Conservation (phyloP, 2,888 invertebrate genomes). For the Gymnoscelis rufifasciata region DNA sequence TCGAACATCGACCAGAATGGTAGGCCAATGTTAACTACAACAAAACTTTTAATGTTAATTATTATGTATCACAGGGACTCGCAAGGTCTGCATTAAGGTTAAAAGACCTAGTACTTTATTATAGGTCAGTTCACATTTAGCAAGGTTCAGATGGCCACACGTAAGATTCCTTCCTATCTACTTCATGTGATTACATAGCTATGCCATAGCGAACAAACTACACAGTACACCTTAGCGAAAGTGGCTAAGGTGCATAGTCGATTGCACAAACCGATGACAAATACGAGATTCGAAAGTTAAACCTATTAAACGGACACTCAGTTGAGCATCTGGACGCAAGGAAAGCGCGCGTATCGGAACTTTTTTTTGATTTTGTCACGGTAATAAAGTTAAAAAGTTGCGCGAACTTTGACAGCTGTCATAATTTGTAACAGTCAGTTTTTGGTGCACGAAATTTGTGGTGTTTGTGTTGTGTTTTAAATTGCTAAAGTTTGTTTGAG, state of each 20-base stretch:
- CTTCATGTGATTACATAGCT: background rate
- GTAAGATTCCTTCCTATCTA: background rate
- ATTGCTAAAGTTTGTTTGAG: background rate
- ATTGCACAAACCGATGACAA: background rate
- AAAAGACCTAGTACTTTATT: background rate
- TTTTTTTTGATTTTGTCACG: constrained; percentile 8
- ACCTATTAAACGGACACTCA: background rate
- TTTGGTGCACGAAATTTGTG: constrained; percentile 2
- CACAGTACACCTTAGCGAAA: background rate
- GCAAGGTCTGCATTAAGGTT: no score
- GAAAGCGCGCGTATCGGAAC: constrained; percentile 20
- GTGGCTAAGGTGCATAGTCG: constrained; percentile 13
- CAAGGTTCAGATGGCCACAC: constrained; percentile 4
- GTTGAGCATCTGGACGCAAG: background rate
- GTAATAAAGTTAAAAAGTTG: constrained; percentile 19
- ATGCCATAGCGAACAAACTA: background rate
- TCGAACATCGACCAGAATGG: no score
- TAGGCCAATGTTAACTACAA: no score
- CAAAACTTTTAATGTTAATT: no score
- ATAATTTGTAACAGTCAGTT: constrained; percentile 7
- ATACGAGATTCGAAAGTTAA: constrained; percentile 24
- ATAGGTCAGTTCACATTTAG: constrained; percentile 3
- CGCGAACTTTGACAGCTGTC: constrained; percentile 27
- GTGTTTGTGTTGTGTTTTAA: constrained; percentile 3
- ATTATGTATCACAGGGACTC: no score